Evolutionary conservation across 2,888 invertebrate genomes (phyloP).

Genomic region (Pristionchus maxplancki): DNA sequence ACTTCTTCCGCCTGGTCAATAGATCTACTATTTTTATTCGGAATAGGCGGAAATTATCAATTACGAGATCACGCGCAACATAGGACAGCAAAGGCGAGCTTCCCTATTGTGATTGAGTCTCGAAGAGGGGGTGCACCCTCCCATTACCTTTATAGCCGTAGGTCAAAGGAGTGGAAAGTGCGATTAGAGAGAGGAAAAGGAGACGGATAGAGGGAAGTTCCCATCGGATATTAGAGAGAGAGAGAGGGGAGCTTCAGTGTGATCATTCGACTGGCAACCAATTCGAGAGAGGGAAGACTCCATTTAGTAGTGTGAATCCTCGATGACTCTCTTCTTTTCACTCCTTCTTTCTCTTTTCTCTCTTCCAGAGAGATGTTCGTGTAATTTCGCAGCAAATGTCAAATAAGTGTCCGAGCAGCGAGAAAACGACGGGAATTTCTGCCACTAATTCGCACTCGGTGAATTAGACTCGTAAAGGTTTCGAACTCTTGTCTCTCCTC

Average conservation of each 20-base stretch:
- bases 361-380: background rate
- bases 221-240: conserved; percentile 36
- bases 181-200: conserved; percentile 4
- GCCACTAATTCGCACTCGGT: background rate
- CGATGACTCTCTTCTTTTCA: background rate
- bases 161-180: background rate
- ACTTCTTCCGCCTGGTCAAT: background rate
- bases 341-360: background rate
- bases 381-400: conserved; percentile 29
- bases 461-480: conserved; percentile 29
- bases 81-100: background rate
- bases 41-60: background rate
- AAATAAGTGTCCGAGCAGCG: conserved; percentile 24
- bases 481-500: background rate
- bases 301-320: conserved; percentile 32
- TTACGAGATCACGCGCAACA: background rate
- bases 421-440: background rate
- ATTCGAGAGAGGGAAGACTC: conserved; percentile 24
- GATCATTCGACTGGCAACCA: conserved; percentile 43
- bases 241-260: conserved; percentile 38
- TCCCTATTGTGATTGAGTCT: background rate
- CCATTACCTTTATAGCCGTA: background rate
- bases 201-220: background rate
- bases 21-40: background rate
- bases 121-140: background rate